These are phyloP conservation scores for Apamea sordens DNA, from an alignment of 2,888 invertebrate genomes.

Conservation along the genomic window DNA sequence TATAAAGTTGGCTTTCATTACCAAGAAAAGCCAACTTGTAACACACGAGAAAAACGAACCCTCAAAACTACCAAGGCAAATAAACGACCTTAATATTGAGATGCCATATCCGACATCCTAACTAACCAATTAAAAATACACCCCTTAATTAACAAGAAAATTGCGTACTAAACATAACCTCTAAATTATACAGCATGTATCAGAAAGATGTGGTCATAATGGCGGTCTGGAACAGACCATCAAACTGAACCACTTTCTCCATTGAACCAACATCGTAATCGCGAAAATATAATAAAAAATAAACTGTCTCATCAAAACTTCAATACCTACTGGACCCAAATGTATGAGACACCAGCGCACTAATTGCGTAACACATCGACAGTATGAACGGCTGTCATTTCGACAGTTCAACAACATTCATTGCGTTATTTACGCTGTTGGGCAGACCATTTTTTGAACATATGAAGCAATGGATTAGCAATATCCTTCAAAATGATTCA, in stretches of 20 bases:
- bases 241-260: not conserved
- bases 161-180: not conserved
- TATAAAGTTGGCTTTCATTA: not conserved
- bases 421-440: no score
- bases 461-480: no score
- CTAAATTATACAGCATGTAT: not conserved
- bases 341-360: no score
- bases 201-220: not conserved
- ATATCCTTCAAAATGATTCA: no score
- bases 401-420: no score
- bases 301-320: no score
- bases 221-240: not conserved
- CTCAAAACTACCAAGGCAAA: not conserved
- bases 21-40: no score
- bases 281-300: not conserved
- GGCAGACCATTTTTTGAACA: no score
- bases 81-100: not conserved
- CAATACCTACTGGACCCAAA: no score
- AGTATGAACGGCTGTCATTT: no score
- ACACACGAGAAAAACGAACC: not conserved
- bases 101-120: constrained; percentile 8
- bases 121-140: constrained; percentile 21
- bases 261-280: not conserved
- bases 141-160: constrained; percentile 5
- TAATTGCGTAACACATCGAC: not conserved